Base-by-base conservation (phyloP, 2,888 invertebrate species). In the Tholera decimalis region DNA sequence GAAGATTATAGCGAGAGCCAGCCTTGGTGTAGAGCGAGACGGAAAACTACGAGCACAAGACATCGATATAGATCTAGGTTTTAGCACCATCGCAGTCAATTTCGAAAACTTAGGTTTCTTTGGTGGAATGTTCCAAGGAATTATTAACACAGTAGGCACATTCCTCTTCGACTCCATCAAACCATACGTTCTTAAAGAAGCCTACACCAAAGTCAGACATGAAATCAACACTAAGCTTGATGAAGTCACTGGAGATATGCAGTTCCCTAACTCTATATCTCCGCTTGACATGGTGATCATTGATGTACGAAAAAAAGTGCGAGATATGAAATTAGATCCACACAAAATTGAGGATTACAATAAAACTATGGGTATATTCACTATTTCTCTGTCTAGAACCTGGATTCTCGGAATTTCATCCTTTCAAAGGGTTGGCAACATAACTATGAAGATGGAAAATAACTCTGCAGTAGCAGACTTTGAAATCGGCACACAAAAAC, bases 111-210 rank as follows among this genome's bases (percentile, higher is more conserved):
- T 98, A 0, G 98, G 98, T 6, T 96, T 98, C 77, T 94, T 98
- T 68, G 98, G 97, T 0, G 96, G 96, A 44, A 92, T 96, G 73
- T 96, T 96, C 73, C 97, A 97, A 88, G 96, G 97, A 0, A 96
- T 98, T 50, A 96, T 98, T 47, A 98, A 98, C 89, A 97, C 98
- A 0, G 96, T 98, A 0, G 98, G 98, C 0, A 96, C 96, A 15
- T 96, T 98, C 72, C 96, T 98, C 11, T 98, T 99, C 82, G 98
- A 98, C 87, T 97, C 98, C 11, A 97, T 98, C 83, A 98, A 98
- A 87, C 98, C 98, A 0, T 97, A 97, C 78, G 97, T 98, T 74
- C 92, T 98, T 26, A 96, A 96, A 75, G 97, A 98, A 91, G 97
- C 98, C 0, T 98, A 98, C 84, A 96, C 96, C 0, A 97, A 97